Evolutionary conservation across 2,113 vertebrate genomes (phyloP).

Genomic region (Trematomus loennbergii): DNA sequence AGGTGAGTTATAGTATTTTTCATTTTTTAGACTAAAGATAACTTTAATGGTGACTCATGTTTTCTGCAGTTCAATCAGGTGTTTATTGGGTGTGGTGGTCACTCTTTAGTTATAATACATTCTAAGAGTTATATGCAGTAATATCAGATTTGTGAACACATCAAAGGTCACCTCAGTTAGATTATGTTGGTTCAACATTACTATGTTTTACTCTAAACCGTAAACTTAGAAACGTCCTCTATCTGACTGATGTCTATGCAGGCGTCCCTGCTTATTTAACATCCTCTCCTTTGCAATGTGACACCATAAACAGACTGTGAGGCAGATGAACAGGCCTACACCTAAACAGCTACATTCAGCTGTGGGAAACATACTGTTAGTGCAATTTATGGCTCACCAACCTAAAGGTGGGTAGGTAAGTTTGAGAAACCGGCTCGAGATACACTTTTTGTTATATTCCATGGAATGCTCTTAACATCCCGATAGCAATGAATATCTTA

Average conservation of each 20-base stretch:
- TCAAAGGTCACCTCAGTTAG: conserved; percentile 39
- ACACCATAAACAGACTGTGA: conserved; percentile 44
- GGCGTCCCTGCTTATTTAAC: conserved; percentile 24
- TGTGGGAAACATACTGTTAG: background rate
- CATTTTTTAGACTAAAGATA: too few species aligned
- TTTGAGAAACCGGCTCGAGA: too few species aligned
- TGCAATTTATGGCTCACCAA: too few species aligned
- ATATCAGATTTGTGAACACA: background rate
- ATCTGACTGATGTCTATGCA: conserved; percentile 17
- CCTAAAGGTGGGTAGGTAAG: too few species aligned
- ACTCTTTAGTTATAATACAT: background rate
- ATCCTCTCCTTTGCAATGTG: conserved; percentile 13
- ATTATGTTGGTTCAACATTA: conserved; percentile 49
- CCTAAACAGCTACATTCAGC: conserved; percentile 30
- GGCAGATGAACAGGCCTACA: conserved; percentile 1
- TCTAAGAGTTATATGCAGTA: background rate
- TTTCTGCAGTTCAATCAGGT: background rate
- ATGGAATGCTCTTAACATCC: too few species aligned
- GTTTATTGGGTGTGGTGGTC: background rate
- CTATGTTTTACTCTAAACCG: conserved; percentile 7
- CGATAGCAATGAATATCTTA: too few species aligned
- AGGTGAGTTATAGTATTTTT: background rate
- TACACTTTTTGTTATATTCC: too few species aligned
- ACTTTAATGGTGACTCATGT: too few species aligned
- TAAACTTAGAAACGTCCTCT: conserved; percentile 31